These are phyloP conservation scores for Hydrocynus forskahlii DNA, from an alignment of 2,797 vertebrate species.

Conservation along the genomic window DNA sequence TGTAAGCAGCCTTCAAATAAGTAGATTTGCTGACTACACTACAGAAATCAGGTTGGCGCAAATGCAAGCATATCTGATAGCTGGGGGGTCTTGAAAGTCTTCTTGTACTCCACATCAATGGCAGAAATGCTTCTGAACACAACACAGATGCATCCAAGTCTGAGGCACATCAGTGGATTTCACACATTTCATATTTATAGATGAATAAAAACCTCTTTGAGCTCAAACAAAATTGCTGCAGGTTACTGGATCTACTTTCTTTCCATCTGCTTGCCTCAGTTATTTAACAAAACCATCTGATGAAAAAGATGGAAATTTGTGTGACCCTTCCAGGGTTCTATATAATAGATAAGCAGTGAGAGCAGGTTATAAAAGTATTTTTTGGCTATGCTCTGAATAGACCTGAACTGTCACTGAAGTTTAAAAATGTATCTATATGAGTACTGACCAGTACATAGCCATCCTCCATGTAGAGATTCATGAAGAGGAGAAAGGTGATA, in stretches of 20 bases:
- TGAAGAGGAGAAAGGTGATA: slow-evolving; percentile 92
- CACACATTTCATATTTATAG: background rate
- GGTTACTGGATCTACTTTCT: background rate
- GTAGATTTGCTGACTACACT: background rate
- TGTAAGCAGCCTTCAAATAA: too few relatives aligned
- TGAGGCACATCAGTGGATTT: slow-evolving; percentile 9
- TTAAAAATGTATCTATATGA: background rate
- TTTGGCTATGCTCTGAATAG: background rate
- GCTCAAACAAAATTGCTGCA: background rate
- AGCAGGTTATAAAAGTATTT: background rate
- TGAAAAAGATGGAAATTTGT: background rate
- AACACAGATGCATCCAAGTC: background rate
- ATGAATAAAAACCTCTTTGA: background rate
- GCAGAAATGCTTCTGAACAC: background rate
- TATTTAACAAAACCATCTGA: background rate
- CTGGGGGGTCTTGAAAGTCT: background rate
- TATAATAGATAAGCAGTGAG: background rate
- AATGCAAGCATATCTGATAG: background rate
- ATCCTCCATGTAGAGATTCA: slow-evolving; percentile 97
- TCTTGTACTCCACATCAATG: background rate
- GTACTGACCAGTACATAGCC: slow-evolving; percentile 92
- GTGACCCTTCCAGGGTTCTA: background rate
- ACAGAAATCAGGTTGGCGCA: background rate
- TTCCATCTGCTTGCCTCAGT: background rate
- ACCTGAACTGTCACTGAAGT: slow-evolving; percentile 26